Conservation (phyloP, 2,797 vertebrate species). For the Xiphorhynchus erythropygius region DNA sequence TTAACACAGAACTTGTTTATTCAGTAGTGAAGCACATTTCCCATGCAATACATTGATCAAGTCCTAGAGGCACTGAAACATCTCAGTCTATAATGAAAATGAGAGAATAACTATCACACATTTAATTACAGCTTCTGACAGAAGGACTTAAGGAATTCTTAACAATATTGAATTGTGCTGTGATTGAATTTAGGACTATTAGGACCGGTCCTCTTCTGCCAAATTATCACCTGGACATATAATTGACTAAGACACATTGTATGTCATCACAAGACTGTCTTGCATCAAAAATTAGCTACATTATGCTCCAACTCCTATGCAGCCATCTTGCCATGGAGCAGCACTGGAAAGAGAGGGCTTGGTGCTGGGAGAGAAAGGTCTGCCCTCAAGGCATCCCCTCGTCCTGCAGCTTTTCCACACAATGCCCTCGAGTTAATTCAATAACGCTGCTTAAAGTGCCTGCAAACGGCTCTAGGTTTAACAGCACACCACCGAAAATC, state of each 20-base stretch:
- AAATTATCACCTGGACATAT: neutral
- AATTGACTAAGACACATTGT: neutral
- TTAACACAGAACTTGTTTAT: neutral
- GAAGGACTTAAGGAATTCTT: neutral
- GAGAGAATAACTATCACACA: neutral
- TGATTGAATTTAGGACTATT: neutral
- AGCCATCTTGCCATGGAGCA: neutral
- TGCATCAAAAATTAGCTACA: neutral
- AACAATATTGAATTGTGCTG: neutral
- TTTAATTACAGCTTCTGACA: neutral
- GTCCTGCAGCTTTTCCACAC: neutral
- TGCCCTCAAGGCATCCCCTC: neutral
- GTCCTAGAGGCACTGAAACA: neutral
- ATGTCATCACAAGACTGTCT: neutral
- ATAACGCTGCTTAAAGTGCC: fast-evolving
- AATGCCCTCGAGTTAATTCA: neutral
- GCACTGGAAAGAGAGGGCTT: neutral
- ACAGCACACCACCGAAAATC: neutral
- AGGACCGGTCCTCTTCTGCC: neutral
- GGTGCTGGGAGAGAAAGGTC: neutral
- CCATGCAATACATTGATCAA: neutral
- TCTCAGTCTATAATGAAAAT: neutral
- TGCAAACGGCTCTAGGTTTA: neutral
- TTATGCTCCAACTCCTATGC: neutral
- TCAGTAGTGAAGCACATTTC: neutral